Evolutionary conservation across 2,113 vertebrate genomes (phyloP), one percentile per base, ranked within the genome.

Genomic region (Uropsilus gracilis): DNA sequence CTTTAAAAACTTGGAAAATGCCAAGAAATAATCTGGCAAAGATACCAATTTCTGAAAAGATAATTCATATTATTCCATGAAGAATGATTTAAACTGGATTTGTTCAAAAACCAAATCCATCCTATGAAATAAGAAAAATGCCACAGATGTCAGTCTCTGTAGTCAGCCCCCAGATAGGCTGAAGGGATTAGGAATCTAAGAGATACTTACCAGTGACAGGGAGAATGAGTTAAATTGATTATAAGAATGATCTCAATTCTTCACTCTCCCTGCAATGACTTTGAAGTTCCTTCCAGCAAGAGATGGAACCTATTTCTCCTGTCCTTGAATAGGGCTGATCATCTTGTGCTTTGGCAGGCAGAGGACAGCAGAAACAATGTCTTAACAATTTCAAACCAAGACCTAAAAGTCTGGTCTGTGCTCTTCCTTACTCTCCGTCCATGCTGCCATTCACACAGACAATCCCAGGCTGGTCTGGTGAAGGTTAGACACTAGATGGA

Each of bases 1-100:
- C 32, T 24, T 85, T 46, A 69, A 78, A 85, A 80, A 85, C 8
- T 71, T 86, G 34, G 20, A 66, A 91, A 86, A 17, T 48, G 50
- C 68, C 80, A 68, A 75, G 66, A 84, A 94, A 76, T 50, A 85
- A 64, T 46, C 59, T 55, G 34, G 73, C 22, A 76, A 50, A 93
- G 68, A 76, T 0, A 76, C 2, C 10, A 11, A 9, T 64, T 78
- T 90, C 75, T 77, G 55, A 94, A 76, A 66, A 17, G 57, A 39
- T 46, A 42, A 72, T 68, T 32, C 17, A 22, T 39, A 26, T 18
- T 39, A 18, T 22, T 75, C 32, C 46, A 63, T 20, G 71, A 59
- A 8, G 14, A 46, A 32, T 68, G 57, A 22, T 32, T 30, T 48
- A 66, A 6, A 50, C 46, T 20, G 53, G 77, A 10, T 39, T 71